Conservation (phyloP, 2,113 vertebrate species). For the Columba livia region DNA sequence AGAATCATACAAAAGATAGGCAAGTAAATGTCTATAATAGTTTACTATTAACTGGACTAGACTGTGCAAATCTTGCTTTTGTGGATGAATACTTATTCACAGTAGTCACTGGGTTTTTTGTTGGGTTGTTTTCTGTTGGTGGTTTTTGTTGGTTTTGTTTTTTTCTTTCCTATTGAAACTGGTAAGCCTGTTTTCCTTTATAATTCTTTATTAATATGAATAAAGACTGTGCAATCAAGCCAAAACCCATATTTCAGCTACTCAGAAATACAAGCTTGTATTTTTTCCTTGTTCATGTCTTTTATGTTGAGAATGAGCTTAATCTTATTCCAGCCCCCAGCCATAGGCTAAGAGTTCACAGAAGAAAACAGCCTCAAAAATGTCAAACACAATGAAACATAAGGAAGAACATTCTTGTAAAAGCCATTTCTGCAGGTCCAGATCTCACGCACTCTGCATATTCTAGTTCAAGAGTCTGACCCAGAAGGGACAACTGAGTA, state of each 20-base stretch:
- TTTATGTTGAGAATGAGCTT: background rate
- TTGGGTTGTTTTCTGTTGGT: background rate
- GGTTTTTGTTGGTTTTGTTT: background rate
- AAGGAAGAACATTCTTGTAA: background rate
- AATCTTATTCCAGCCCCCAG: background rate
- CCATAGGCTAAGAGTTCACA: background rate
- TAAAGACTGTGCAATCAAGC: background rate
- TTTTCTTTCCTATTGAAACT: background rate
- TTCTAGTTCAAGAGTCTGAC: background rate
- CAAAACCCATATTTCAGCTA: background rate
- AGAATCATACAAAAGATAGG: conserved; percentile 34
- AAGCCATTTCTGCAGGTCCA: background rate
- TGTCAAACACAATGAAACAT: background rate
- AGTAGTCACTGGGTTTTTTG: background rate
- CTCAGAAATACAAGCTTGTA: background rate
- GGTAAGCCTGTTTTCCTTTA: background rate
- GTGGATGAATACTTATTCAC: conserved; percentile 25
- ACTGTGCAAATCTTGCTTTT: conserved; percentile 30
- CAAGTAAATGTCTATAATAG: background rate
- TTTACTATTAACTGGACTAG: conserved; percentile 34
- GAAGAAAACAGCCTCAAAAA: background rate
- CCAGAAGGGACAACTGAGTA: background rate
- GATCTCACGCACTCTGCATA: background rate
- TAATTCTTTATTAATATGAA: conserved; percentile 19
- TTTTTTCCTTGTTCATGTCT: conserved; percentile 3